phyloP scores from a whole-genome alignment of 1,140 invertebrate species.

The Maniola jurtina region DNA sequence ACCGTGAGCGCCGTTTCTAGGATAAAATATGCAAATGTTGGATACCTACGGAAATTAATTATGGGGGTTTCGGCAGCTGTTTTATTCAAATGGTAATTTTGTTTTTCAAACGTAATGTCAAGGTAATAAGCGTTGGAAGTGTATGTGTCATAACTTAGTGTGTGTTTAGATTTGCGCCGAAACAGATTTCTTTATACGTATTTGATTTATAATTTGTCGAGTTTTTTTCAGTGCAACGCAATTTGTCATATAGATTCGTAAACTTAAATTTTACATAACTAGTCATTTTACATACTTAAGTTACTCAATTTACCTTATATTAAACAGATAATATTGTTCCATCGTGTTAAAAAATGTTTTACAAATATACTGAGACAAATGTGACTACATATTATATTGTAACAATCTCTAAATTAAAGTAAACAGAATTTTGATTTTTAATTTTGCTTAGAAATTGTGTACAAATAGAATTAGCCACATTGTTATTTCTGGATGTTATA shows the following conservation, averaged over 20 bases:
- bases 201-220: background rate
- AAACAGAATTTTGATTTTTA: too few relatives aligned
- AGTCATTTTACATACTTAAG: background rate
- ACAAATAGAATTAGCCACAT: too few relatives aligned
- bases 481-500: too few relatives aligned
- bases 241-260: too few relatives aligned
- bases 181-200: slow-evolving; percentile 9
- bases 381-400: too few relatives aligned
- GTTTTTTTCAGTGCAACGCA: too few relatives aligned
- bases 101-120: slow-evolving; percentile 38
- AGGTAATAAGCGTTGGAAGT: slow-evolving; percentile 20
- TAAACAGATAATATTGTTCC: too few relatives aligned
- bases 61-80: slow-evolving; percentile 47
- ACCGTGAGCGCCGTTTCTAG: slow-evolving; percentile 26
- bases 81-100: slow-evolving; percentile 60
- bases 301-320: background rate
- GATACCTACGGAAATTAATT: slow-evolving; percentile 54
- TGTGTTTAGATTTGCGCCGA: slow-evolving; percentile 6
- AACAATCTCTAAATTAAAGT: too few relatives aligned
- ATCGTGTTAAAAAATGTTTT: too few relatives aligned
- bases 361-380: too few relatives aligned
- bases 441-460: too few relatives aligned
- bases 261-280: too few relatives aligned
- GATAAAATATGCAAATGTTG: slow-evolving; percentile 52
- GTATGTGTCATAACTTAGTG: slow-evolving; percentile 8